Percentiles rank a stretch among this genome's conserved stretches.
Conservation (phyloP, 2,113 vertebrate genomes). For the Xiphophorus hellerii region DNA sequence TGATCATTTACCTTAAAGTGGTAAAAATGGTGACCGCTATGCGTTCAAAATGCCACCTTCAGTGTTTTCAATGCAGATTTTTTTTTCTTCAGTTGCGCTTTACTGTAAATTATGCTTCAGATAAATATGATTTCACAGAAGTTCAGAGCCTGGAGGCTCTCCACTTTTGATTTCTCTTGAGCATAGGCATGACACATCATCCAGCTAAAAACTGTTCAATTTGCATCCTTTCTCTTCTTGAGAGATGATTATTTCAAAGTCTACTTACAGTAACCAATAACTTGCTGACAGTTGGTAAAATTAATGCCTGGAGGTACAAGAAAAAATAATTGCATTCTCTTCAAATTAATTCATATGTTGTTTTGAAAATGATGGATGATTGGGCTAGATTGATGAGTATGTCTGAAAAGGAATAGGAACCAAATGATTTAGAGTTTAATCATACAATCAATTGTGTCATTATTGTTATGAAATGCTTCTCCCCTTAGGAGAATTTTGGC, state of each 20-base stretch:
- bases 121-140: not conserved
- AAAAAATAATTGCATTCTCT: constrained; percentile 34
- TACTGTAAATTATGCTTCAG: not conserved
- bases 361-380: constrained; percentile 58
- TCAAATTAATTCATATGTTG: constrained; percentile 50
- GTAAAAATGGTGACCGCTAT: too few species aligned
- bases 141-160: not conserved
- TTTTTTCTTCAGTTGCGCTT: not conserved
- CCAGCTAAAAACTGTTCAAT: constrained; percentile 5
- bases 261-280: constrained; percentile 34
- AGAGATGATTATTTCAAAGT: constrained; percentile 44
- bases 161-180: too few species aligned
- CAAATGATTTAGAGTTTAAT: constrained; percentile 25
- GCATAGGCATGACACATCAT: not conserved
- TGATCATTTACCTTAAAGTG: too few species aligned
- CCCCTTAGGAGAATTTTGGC: not conserved
- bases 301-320: constrained; percentile 35
- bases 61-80: too few species aligned
- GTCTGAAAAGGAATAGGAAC: constrained; percentile 42
- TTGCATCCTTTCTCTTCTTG: constrained; percentile 9
- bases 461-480: constrained; percentile 1
- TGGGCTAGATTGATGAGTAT: constrained; percentile 44
- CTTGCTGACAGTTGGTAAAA: constrained; percentile 63
- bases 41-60: too few species aligned
- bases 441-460: constrained; percentile 3